Base-by-base conservation (phyloP, 2,113 vertebrate species). In the Variabilichromis moorii region DNA sequence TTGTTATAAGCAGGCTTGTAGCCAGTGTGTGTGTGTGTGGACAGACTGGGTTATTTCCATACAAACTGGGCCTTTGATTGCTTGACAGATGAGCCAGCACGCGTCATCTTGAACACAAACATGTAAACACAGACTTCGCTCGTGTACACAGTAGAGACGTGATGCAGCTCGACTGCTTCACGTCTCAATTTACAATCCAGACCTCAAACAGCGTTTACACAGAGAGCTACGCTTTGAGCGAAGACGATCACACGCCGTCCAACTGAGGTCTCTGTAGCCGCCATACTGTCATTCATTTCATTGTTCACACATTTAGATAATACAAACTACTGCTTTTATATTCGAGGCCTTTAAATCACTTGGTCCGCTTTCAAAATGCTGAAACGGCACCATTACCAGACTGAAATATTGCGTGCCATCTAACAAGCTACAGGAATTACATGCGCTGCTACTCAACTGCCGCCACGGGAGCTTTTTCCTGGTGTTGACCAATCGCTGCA, bases 361-460 rank as follows among this genome's bases (percentile, higher is more conserved):
- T n/a, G 6, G 33, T 87, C 5, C 4, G 82, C 14, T 53, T 83
- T 24, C 42, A 84, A 66, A 80, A 28, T 83, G 89, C 91, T 86
- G 91, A 88, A 50, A 5, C 42, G 2, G 89, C 88, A 81, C 40
- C 35, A 91, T 85, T 61, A 80, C 81, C 92, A 87, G 73, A 90
- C 91, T 89, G 89, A 91, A 83, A 90, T 87, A 90, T 63, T 45
- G 73, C 55, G 47, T 3, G 54, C 11, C 11, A 42, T 88, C 89
- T 92, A 57, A 82, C 59, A 50, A 47, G 81, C 84, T 31, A 78
- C 35, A 81, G 81, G 80, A 88, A 89, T 92, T 90, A 88, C 86
- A 90, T 85, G 86, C 79, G 57, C 87, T 28, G 68, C 86, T 91
- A 86, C 82, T 86, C 86, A 86, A 85, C 45, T 80, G 91, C 90